phyloP scores from a whole-genome alignment of 2,113 vertebrate genomes.

The Chloropsis cyanopogon region DNA sequence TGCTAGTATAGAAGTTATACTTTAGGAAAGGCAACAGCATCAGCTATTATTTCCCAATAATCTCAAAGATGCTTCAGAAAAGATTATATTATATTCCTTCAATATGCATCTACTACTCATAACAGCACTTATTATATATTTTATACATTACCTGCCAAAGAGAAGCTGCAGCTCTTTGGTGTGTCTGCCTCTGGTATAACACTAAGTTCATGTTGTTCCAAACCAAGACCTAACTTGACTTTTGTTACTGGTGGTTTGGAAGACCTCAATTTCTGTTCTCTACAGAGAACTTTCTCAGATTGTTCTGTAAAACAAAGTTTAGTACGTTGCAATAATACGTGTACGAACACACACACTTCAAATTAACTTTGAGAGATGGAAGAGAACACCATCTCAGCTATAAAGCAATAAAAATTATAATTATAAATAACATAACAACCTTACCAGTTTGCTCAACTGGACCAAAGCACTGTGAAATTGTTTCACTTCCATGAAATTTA shows the following conservation, averaged over 20 bases:
- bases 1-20: background rate
- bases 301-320: constrained; percentile 52
- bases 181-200: constrained; percentile 88
- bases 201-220: constrained; percentile 90
- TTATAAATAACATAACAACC: background rate
- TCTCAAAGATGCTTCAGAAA: background rate
- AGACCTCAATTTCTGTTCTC: constrained; percentile 49
- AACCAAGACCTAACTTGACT: constrained; percentile 67
- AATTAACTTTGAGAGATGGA: background rate
- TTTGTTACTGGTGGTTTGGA: constrained; percentile 83
- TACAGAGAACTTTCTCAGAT: background rate
- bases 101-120: background rate
- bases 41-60: background rate
- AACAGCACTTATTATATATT: background rate
- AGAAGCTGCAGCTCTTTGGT: constrained; percentile 66
- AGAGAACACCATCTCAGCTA: background rate
- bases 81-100: background rate
- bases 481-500: background rate
- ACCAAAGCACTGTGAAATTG: background rate
- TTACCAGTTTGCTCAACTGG: constrained; percentile 35
- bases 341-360: background rate
- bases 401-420: background rate
- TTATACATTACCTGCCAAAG: constrained; percentile 69
- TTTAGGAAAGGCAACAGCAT: background rate
- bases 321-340: background rate